These are phyloP conservation scores for Calyptomena viridis DNA, from an alignment of 2,113 vertebrate species.

Conservation along the genomic window DNA sequence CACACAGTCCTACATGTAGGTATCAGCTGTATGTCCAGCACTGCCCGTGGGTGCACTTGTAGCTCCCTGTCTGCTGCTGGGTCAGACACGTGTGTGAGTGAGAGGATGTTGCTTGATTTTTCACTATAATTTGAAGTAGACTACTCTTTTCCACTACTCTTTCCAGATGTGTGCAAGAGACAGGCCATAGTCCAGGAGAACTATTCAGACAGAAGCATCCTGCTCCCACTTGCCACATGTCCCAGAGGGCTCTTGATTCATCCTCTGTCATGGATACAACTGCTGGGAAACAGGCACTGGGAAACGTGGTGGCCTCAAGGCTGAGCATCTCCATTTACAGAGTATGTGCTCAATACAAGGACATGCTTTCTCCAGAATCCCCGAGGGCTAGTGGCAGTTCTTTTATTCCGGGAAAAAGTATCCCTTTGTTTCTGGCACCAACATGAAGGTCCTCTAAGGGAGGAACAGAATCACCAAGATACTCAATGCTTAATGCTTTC, in stretches of 20 bases:
- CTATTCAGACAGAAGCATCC: not conserved
- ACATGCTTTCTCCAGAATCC: not conserved
- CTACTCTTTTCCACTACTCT: not conserved
- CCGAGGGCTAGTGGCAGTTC: not conserved
- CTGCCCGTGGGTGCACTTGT: not conserved
- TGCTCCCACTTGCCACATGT: not conserved
- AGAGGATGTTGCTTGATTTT: not conserved
- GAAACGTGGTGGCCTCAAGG: not conserved
- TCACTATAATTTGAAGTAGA: accelerated
- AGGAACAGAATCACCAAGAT: not conserved
- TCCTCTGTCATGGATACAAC: not conserved
- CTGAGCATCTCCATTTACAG: not conserved
- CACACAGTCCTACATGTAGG: not conserved
- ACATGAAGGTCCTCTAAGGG: not conserved
- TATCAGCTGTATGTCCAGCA: not conserved
- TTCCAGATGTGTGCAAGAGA: not conserved
- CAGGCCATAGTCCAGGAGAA: not conserved
- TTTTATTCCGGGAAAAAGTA: not conserved
- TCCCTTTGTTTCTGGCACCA: not conserved
- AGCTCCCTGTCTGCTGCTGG: not conserved
- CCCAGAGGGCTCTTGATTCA: not conserved
- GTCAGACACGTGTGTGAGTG: not conserved
- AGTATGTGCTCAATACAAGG: not conserved
- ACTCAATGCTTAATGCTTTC: not conserved
- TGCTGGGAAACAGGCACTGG: not conserved